These are phyloP conservation scores for Vanessa tameamea DNA, from an alignment of 1,140 invertebrate species.

Conservation along the genomic window DNA sequence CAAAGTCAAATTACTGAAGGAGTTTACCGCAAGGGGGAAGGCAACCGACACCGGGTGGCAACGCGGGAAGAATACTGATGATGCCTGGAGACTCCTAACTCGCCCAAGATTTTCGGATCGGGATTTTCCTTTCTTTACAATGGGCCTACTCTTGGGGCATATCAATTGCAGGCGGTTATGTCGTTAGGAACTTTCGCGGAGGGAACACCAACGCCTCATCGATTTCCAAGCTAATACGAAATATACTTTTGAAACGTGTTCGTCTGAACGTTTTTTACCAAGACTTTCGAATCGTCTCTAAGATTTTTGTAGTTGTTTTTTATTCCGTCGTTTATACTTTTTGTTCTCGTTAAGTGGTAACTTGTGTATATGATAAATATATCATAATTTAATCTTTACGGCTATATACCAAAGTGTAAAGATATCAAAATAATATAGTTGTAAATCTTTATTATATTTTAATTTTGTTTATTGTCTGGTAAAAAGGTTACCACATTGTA, in stretches of 20 bases:
- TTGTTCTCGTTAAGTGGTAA: no score
- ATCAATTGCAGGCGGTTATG: constrained; percentile 81
- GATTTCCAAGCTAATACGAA: constrained; percentile 69
- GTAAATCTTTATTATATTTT: no score
- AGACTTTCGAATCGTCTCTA: background rate
- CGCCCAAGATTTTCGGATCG: constrained; percentile 77
- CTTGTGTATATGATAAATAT: no score
- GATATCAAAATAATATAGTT: no score
- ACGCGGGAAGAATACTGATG: constrained; percentile 74
- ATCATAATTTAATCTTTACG: no score
- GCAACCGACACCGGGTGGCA: constrained; percentile 66
- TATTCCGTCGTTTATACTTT: background rate
- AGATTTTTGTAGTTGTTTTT: background rate
- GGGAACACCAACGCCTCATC: constrained; percentile 63
- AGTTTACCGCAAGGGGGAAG: constrained; percentile 69
- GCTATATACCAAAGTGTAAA: no score
- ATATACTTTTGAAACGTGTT: constrained; percentile 49
- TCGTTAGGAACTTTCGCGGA: constrained; percentile 78
- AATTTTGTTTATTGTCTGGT: no score
- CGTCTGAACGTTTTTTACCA: constrained; percentile 12
- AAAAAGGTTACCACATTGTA: no score
- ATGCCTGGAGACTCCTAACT: constrained; percentile 65
- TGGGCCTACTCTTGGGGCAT: constrained; percentile 79
- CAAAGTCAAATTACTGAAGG: constrained; percentile 80
- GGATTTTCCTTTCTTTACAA: constrained; percentile 81